phyloP scores from a whole-genome alignment of 2,113 vertebrate species.

The Cathartes aura region DNA sequence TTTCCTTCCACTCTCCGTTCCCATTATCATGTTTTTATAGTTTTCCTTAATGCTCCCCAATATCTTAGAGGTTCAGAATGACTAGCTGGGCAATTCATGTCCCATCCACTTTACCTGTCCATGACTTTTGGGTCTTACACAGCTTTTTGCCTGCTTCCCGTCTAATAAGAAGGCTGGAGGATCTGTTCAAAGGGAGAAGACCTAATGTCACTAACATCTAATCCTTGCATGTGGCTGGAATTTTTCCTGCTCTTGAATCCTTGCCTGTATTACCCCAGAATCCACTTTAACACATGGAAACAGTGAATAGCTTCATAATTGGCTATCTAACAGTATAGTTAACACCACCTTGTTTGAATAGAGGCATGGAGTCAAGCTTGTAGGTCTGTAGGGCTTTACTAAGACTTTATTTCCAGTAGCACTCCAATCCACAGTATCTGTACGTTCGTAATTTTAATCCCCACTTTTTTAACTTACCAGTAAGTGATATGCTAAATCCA shows the following conservation, averaged over 20 bases:
- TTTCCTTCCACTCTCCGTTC: not conserved
- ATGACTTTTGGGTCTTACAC: not conserved
- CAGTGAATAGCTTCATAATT: not conserved
- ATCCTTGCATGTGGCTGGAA: not conserved
- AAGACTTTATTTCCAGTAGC: not conserved
- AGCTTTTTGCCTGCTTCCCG: not conserved
- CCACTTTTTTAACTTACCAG: not conserved
- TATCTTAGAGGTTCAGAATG: not conserved
- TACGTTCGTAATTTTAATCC: not conserved
- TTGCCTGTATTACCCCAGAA: not conserved
- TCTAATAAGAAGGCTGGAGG: not conserved
- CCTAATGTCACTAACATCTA: not conserved
- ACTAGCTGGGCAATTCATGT: not conserved
- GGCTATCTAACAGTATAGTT: not conserved
- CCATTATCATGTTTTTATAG: not conserved
- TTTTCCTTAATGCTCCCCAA: not conserved
- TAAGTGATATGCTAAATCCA: not conserved
- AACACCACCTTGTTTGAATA: not conserved
- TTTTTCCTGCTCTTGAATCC: constrained; percentile 20
- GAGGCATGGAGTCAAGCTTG: not conserved
- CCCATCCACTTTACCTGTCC: not conserved
- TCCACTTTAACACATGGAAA: not conserved
- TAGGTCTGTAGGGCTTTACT: not conserved
- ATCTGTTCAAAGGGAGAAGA: not conserved
- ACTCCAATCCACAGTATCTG: not conserved